phyloP scores from a whole-genome alignment of 2,113 vertebrate species.

The Nerophis lumbriciformis region DNA sequence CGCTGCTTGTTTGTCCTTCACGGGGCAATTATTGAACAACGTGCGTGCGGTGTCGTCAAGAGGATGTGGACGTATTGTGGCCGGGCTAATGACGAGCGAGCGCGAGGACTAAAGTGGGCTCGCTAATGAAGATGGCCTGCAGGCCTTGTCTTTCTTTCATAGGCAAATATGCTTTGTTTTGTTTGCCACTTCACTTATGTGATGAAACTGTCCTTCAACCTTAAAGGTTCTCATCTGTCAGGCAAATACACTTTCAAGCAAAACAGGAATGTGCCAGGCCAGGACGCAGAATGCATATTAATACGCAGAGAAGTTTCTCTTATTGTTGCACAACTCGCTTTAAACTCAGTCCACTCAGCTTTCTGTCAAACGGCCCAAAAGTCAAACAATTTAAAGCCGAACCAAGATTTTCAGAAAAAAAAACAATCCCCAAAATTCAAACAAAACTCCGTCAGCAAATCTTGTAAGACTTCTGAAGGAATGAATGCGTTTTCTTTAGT shows the following conservation, averaged over 20 bases:
- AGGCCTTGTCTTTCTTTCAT: constrained; percentile 50
- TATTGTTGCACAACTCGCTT: no score
- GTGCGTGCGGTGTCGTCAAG: constrained; percentile 58
- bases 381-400: no score
- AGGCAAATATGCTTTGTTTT: constrained; percentile 32
- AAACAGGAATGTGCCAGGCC: neutral
- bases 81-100: constrained; percentile 59
- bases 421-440: no score
- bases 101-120: constrained; percentile 61
- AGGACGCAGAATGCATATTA: neutral
- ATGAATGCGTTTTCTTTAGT: no score
- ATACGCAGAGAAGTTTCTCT: no score
- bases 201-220: constrained; percentile 53
- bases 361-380: no score
- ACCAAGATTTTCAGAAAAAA: no score
- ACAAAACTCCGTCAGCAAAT: no score
- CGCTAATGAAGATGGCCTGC: constrained; percentile 55
- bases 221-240: constrained; percentile 45
- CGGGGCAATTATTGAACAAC: constrained; percentile 65
- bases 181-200: constrained; percentile 50
- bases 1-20: constrained; percentile 68
- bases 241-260: constrained; percentile 44
- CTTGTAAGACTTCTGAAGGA: no score
- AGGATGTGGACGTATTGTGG: constrained; percentile 56
- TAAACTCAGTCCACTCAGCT: no score